These are phyloP conservation scores for Clistopyga incitator DNA, from an alignment of 2,888 invertebrate species.

Conservation along the genomic window DNA sequence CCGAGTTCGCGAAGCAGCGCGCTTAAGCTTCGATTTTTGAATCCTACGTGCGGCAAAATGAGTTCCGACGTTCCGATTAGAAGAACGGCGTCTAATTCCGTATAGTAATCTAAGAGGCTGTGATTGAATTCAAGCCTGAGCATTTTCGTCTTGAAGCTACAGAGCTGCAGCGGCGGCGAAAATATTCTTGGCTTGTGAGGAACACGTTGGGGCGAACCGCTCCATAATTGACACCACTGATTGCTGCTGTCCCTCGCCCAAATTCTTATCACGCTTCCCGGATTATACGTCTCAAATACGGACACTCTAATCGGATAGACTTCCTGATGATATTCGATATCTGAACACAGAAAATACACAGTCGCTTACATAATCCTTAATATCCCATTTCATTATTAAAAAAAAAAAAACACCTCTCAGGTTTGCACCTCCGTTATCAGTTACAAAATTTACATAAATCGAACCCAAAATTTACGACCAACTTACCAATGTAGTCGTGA, in stretches of 20 bases:
- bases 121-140: constrained; percentile 95
- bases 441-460: too few relatives aligned
- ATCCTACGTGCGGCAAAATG: constrained; percentile 76
- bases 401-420: background rate
- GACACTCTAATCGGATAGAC: constrained; percentile 90
- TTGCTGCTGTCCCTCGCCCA: constrained; percentile 88
- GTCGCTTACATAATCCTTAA: too few relatives aligned
- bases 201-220: constrained; percentile 88
- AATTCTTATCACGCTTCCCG: constrained; percentile 92
- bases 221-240: constrained; percentile 92
- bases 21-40: constrained; percentile 77
- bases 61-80: constrained; percentile 89
- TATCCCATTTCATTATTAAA: too few relatives aligned
- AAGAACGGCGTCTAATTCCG: constrained; percentile 94
- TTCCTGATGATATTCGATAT: constrained; percentile 88
- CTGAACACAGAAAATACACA: constrained; percentile 80
- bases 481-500: constrained; percentile 92
- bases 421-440: too few relatives aligned
- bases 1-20: constrained; percentile 78
- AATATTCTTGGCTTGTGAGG: constrained; percentile 90
- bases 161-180: constrained; percentile 86
- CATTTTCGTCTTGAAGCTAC: constrained; percentile 84
- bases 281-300: constrained; percentile 94
- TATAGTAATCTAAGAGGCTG: constrained; percentile 92
- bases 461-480: background rate